Evolutionary conservation across 2,797 vertebrate genomes (phyloP).

Genomic region (Lagorchestes hirsutus): DNA sequence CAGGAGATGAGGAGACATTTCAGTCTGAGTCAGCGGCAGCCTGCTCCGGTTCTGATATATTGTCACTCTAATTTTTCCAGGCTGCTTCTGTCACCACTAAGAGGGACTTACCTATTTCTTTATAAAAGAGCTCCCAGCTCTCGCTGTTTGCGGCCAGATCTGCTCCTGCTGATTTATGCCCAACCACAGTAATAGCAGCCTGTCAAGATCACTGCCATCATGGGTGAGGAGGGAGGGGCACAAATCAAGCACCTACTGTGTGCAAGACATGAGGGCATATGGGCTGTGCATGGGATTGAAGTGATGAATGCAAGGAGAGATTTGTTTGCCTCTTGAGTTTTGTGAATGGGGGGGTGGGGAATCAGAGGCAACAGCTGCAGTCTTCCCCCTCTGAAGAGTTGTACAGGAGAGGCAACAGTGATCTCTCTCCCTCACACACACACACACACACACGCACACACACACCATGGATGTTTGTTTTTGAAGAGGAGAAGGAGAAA

Average conservation of each 20-base stretch:
- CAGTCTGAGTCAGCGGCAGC: slow-evolving; percentile 40
- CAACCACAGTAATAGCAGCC: slow-evolving; percentile 69
- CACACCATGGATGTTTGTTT: background rate
- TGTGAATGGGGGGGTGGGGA: slow-evolving; percentile 45
- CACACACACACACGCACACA: background rate
- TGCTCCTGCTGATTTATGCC: slow-evolving; percentile 54
- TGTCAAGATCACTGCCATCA: slow-evolving; percentile 57
- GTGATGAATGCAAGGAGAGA: background rate
- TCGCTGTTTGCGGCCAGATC: background rate
- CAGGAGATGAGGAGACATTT: background rate
- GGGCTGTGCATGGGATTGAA: slow-evolving; percentile 16
- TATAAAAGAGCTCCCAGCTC: background rate
- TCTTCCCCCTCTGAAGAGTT: background rate
- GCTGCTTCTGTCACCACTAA: slow-evolving; percentile 6
- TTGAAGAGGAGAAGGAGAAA: background rate
- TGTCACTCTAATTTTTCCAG: slow-evolving; percentile 1
- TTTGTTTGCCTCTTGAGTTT: background rate
- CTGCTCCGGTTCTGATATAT: background rate
- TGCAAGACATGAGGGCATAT: background rate
- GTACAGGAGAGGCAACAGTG: background rate
- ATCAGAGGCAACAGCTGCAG: slow-evolving; percentile 20
- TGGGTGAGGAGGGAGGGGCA: background rate
- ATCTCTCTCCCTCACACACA: too few species aligned
- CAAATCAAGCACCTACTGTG: background rate
- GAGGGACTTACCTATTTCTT: background rate